These are phyloP conservation scores for Triops cancriformis DNA, from an alignment of 1,140 invertebrate species.

Conservation along the genomic window DNA sequence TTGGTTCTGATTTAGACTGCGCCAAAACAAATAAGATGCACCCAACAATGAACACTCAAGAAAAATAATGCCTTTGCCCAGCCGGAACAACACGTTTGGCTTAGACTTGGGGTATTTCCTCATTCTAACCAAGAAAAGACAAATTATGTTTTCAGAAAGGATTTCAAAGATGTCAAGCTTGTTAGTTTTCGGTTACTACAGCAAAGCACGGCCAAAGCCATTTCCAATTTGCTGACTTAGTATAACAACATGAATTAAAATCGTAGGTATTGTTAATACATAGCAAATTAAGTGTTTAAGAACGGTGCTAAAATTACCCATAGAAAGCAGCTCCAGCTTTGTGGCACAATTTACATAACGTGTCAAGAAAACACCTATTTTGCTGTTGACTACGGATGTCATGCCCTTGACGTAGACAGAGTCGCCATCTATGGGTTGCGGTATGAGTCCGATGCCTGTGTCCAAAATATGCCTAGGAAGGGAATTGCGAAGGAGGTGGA, in stretches of 20 bases:
- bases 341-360: not conserved
- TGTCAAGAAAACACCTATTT: not conserved
- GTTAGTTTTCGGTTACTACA: not conserved
- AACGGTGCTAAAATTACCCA: not conserved
- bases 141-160: no score
- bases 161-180: not conserved
- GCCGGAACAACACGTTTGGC: not conserved
- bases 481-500: no score
- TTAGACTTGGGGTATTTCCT: conserved; percentile 28
- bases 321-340: not conserved
- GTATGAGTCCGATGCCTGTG: no score
- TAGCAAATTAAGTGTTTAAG: no score
- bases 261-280: no score
- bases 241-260: not conserved
- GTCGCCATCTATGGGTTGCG: no score
- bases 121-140: conserved; percentile 4
- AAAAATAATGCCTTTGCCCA: conserved; percentile 14
- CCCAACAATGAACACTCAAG: not conserved
- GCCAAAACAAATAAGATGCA: conserved; percentile 15
- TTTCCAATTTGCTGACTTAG: not conserved
- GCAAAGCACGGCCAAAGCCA: not conserved
- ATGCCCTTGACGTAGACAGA: no score
- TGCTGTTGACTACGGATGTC: not conserved
- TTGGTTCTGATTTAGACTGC: not conserved
- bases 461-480: no score